Conservation (phyloP, 2,113 vertebrate genomes). For the Progne subis region DNA sequence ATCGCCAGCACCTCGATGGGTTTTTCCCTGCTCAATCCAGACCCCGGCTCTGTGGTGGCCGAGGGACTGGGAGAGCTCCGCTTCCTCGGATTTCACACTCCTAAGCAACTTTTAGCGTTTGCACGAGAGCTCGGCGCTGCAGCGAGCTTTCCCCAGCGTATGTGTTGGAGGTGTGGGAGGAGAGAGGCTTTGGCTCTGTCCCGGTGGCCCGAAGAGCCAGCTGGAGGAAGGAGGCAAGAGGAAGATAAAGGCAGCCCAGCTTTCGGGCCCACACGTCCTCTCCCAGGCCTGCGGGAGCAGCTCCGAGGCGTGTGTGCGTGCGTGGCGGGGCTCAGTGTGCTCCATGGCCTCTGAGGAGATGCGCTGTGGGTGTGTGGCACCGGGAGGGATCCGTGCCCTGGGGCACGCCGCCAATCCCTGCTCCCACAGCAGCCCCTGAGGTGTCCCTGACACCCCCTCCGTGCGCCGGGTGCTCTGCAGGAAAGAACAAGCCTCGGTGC, state of each 20-base stretch:
- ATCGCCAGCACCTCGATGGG: neutral
- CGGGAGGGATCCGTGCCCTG: neutral
- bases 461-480: neutral
- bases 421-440: neutral
- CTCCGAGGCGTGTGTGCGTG: neutral
- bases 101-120: slow-evolving; percentile 39
- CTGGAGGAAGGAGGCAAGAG: slow-evolving; percentile 26
- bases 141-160: neutral
- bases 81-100: slow-evolving; percentile 33
- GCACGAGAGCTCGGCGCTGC: neutral
- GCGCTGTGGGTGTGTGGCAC: neutral
- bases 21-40: neutral
- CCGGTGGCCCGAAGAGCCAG: slow-evolving; percentile 28
- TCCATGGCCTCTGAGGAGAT: neutral
- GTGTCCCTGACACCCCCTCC: neutral
- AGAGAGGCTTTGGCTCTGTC: slow-evolving; percentile 3
- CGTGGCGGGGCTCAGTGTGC: neutral
- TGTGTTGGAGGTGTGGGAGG: slow-evolving; percentile 28
- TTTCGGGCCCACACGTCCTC: slow-evolving; percentile 6
- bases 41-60: neutral
- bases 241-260: neutral
- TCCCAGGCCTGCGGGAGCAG: neutral
- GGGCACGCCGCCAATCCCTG: neutral
- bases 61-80: neutral
- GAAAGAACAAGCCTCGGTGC: neutral